These are phyloP conservation scores for Leucania comma DNA, from an alignment of 2,888 invertebrate species.

Conservation along the genomic window DNA sequence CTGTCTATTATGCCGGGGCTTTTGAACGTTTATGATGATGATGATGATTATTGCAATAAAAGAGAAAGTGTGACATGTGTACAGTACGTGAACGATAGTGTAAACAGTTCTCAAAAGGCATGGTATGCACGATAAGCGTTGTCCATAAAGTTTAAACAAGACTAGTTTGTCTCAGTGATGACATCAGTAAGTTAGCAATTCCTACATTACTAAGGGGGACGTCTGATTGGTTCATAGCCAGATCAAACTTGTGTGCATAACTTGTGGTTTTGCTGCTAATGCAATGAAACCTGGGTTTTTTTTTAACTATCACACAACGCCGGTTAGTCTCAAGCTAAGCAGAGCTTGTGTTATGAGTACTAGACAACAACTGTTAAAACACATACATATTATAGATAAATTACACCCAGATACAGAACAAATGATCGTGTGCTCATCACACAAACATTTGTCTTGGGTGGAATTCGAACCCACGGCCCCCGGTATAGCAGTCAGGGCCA, in stretches of 20 bases:
- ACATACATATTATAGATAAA: no score
- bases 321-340: no score
- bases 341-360: no score
- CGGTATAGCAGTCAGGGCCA: no score
- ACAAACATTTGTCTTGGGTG: no score
- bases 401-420: no score
- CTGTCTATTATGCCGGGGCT: background rate
- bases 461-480: no score
- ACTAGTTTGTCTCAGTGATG: constrained; percentile 50
- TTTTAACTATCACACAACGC: no score
- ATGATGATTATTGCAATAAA: constrained; percentile 37
- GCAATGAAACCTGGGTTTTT: background rate
- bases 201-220: constrained; percentile 32
- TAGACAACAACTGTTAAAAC: no score
- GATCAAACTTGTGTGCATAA: constrained; percentile 28
- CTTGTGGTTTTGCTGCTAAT: background rate
- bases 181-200: constrained; percentile 49
- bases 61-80: constrained; percentile 56
- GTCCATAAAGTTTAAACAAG: constrained; percentile 60
- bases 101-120: constrained; percentile 55
- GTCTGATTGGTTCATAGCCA: constrained; percentile 38
- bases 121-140: constrained; percentile 54
- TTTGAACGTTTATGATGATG: constrained; percentile 12
- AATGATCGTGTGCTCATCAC: no score
- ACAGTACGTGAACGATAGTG: constrained; percentile 42